Evolutionary conservation across 2,113 vertebrate species (phyloP).

Genomic region (Bucco capensis): DNA sequence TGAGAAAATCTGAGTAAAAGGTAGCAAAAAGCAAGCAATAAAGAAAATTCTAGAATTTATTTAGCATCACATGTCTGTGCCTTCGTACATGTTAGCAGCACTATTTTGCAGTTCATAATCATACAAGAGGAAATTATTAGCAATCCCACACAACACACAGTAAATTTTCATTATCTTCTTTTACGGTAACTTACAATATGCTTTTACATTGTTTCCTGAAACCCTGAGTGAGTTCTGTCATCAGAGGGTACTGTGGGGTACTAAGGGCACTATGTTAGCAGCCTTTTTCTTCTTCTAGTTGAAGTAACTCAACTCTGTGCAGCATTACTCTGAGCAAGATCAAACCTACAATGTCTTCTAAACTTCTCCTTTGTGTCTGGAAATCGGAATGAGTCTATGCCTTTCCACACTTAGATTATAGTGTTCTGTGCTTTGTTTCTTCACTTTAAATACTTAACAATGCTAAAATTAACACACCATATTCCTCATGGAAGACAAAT

Average conservation of each 20-base stretch:
- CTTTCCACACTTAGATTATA: background rate
- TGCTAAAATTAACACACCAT: background rate
- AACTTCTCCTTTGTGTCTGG: background rate
- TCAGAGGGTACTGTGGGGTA: background rate
- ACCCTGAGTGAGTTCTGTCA: background rate
- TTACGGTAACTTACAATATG: background rate
- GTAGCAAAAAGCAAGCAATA: background rate
- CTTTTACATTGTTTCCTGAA: background rate
- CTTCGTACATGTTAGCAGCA: background rate
- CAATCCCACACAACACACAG: background rate
- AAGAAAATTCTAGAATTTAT: background rate
- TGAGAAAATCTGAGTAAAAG: background rate
- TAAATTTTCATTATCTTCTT: background rate
- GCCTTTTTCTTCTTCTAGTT: background rate
- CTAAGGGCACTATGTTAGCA: background rate
- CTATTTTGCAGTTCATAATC: background rate
- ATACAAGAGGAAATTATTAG: background rate
- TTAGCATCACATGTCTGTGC: background rate
- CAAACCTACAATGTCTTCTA: background rate
- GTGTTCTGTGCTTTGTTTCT: background rate
- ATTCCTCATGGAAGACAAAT: background rate
- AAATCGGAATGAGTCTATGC: background rate
- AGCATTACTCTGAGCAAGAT: background rate
- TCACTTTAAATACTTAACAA: background rate
- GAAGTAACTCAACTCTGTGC: background rate